Percentiles rank a stretch among this genome's conserved stretches.
phyloP scores from a whole-genome alignment of 2,797 vertebrate genomes.

The Danio tinwini region DNA sequence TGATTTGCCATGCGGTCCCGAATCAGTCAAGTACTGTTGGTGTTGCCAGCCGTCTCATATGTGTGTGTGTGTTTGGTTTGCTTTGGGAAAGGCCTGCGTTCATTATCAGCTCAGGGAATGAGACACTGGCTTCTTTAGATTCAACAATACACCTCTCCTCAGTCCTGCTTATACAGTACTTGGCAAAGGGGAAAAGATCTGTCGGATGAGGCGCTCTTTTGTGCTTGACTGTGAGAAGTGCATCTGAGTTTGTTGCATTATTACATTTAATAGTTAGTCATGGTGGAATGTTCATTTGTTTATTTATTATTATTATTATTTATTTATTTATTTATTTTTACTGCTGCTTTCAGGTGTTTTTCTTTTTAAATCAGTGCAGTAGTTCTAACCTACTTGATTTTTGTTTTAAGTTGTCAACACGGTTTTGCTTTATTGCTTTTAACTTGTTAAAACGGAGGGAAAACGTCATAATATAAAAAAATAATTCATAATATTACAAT shows the following conservation, averaged over 20 bases:
- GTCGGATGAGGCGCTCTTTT: conserved; percentile 65
- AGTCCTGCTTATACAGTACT: conserved; percentile 64
- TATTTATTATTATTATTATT: no score
- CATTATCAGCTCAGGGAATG: conserved; percentile 73
- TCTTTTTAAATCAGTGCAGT: no score
- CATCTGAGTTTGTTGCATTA: neutral
- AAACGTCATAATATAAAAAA: no score
- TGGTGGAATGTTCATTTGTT: no score
- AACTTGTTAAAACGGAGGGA: no score
- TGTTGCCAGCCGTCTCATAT: conserved; percentile 86
- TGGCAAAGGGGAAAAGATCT: conserved; percentile 70
- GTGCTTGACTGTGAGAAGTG: conserved; percentile 74
- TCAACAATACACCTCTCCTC: conserved; percentile 55
- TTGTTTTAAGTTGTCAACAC: no score
- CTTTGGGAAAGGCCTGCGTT: conserved; percentile 67
- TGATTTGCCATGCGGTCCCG: conserved; percentile 65
- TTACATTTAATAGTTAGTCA: neutral
- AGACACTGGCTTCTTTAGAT: conserved; percentile 72
- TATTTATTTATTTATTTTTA: no score
- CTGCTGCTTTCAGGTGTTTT: no score
- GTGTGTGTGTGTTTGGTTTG: conserved; percentile 63
- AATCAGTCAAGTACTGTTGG: conserved; percentile 93
- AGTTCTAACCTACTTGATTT: no score
- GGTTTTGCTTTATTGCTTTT: no score
- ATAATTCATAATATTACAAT: no score